These are phyloP conservation scores for Malthinus flaveolus DNA, from an alignment of 2,888 invertebrate species.

Conservation along the genomic window DNA sequence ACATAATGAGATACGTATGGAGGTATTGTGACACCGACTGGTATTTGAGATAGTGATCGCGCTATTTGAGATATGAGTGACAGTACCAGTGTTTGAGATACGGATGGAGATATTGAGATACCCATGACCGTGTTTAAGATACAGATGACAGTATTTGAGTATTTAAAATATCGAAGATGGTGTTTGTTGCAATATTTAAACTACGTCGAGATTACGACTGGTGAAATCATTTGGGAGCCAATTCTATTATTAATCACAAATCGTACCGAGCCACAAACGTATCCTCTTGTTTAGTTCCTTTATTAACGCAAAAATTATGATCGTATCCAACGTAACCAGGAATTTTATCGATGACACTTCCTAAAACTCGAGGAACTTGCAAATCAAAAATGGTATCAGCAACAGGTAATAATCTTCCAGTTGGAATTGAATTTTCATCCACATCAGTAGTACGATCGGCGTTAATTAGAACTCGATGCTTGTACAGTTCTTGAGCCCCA, in stretches of 20 bases:
- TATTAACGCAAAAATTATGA: constrained; percentile 77
- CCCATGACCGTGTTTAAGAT: too few species aligned
- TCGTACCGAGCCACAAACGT: constrained; percentile 66
- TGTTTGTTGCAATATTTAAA: too few species aligned
- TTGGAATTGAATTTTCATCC: constrained; percentile 71
- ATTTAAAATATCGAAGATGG: too few species aligned
- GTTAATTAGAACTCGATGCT: constrained; percentile 72
- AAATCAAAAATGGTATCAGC: constrained; percentile 76
- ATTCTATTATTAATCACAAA: too few species aligned
- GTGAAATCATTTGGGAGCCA: neutral
- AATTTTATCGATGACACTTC: constrained; percentile 67
- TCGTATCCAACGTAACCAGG: constrained; percentile 75
- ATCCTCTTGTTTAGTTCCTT: constrained; percentile 59
- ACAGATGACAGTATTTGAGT: too few species aligned
- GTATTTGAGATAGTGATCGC: too few species aligned
- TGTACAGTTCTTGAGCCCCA: constrained; percentile 65
- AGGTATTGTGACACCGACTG: too few species aligned
- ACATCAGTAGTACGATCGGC: constrained; percentile 76
- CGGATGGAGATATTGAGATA: too few species aligned
- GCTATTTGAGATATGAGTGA: too few species aligned
- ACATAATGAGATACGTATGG: too few species aligned
- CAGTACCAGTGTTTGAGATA: too few species aligned
- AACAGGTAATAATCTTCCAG: constrained; percentile 73
- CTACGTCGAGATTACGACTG: too few species aligned
- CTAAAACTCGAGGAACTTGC: constrained; percentile 65